Conservation (phyloP, 1,140 invertebrate genomes). For the Dolichoris vasculosae region DNA sequence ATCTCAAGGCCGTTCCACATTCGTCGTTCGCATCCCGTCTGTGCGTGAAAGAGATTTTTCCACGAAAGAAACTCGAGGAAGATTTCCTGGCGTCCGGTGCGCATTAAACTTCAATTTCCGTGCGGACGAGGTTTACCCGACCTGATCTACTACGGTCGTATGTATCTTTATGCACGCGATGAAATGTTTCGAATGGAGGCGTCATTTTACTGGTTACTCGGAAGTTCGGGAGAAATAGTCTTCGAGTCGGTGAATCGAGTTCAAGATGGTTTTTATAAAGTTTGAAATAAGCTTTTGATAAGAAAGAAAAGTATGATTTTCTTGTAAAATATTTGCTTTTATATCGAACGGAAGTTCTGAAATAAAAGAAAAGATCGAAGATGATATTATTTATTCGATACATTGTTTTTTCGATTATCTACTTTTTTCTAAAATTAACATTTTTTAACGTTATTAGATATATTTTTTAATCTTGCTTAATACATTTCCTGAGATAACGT, state of each 20-base stretch:
- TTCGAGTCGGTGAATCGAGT: background rate
- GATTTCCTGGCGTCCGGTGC: background rate
- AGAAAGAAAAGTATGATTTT: background rate
- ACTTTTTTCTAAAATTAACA: no score
- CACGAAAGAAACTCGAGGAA: constrained; percentile 3
- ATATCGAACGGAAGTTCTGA: background rate
- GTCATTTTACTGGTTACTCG: background rate
- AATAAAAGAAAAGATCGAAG: background rate
- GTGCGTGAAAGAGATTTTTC: constrained; percentile 30
- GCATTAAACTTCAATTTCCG: constrained; percentile 11
- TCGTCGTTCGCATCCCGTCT: background rate
- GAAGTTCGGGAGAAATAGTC: background rate
- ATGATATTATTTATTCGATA: background rate
- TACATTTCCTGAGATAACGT: no score
- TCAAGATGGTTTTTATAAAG: background rate
- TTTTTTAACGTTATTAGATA: no score
- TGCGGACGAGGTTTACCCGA: background rate
- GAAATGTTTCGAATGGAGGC: background rate
- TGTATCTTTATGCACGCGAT: background rate
- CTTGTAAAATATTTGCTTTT: background rate
- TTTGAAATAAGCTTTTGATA: background rate
- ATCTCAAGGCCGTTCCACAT: constrained; percentile 36
- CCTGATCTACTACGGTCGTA: constrained; percentile 5
- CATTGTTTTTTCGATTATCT: no score
- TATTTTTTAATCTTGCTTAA: no score